These are phyloP conservation scores for Hephaestus fuliginosus DNA, from an alignment of 2,797 vertebrate genomes.

Conservation along the genomic window DNA sequence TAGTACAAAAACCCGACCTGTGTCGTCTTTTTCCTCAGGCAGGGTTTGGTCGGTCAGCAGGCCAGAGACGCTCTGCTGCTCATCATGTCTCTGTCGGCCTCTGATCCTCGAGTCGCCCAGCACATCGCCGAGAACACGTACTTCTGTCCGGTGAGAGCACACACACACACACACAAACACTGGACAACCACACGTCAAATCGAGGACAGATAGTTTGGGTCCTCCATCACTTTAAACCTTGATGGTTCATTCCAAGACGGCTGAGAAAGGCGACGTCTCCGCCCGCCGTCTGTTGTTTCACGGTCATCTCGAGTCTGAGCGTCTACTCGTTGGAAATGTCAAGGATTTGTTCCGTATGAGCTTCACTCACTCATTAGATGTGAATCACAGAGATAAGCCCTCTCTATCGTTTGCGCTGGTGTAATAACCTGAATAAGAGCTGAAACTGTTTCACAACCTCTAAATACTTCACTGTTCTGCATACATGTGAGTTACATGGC, in stretches of 20 bases:
- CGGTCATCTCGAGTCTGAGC: background rate
- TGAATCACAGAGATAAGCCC: background rate
- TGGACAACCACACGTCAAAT: no score
- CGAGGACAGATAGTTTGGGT: background rate
- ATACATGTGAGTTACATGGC: background rate
- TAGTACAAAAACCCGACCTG: background rate
- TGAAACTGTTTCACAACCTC: background rate
- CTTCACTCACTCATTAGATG: background rate
- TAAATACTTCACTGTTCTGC: no score
- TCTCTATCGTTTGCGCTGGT: background rate
- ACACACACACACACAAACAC: background rate
- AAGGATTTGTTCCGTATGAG: conserved; percentile 11
- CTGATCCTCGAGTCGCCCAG: conserved; percentile 89
- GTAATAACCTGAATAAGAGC: background rate
- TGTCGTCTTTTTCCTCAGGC: conserved; percentile 71
- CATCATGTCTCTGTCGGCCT: conserved; percentile 95
- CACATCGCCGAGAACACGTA: conserved; percentile 95
- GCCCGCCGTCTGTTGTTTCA: background rate
- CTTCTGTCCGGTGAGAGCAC: conserved; percentile 95
- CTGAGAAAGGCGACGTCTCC: background rate
- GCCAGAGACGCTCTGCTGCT: conserved; percentile 94
- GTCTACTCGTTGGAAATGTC: background rate
- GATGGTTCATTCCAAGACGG: background rate
- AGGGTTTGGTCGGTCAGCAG: conserved; percentile 92
- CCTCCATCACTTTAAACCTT: conserved; percentile 10